phyloP scores from a whole-genome alignment of 2,113 vertebrate species.

The Oreotrochilus melanogaster region DNA sequence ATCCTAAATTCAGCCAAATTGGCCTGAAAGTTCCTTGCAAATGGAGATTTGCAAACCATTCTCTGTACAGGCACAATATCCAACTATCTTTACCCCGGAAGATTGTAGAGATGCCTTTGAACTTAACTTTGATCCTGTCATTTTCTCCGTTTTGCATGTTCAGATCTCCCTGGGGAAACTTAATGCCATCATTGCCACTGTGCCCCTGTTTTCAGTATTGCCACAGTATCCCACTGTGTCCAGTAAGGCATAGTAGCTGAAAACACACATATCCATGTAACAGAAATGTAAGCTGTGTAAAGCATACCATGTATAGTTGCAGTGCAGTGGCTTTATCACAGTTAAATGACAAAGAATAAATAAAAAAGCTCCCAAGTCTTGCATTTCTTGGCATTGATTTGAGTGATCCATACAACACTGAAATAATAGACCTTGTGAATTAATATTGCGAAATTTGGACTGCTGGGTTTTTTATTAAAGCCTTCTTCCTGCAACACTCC shows the following conservation, averaged over 20 bases:
- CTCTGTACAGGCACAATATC: not conserved
- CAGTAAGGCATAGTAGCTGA: accelerated
- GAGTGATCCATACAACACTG: not conserved
- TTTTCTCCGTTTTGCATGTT: not conserved
- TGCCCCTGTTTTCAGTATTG: not conserved
- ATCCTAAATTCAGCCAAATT: not conserved
- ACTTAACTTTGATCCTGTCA: not conserved
- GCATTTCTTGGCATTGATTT: not conserved
- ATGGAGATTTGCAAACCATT: not conserved
- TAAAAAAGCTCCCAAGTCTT: not conserved
- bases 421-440: not conserved
- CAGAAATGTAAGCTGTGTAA: not conserved
- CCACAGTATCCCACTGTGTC: not conserved
- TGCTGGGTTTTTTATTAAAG: not conserved
- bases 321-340: not conserved
- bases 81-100: not conserved
- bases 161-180: not conserved
- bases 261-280: not conserved
- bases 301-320: not conserved
- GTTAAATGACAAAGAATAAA: not conserved
- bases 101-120: not conserved
- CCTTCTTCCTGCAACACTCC: not conserved
- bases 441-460: not conserved
- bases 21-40: not conserved
- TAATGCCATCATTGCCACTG: not conserved